A percentile compares a stretch with the other conserved stretches of the same genome.
phyloP scores from a whole-genome alignment of 1,140 invertebrate genomes.

The Bombus fervidus region DNA sequence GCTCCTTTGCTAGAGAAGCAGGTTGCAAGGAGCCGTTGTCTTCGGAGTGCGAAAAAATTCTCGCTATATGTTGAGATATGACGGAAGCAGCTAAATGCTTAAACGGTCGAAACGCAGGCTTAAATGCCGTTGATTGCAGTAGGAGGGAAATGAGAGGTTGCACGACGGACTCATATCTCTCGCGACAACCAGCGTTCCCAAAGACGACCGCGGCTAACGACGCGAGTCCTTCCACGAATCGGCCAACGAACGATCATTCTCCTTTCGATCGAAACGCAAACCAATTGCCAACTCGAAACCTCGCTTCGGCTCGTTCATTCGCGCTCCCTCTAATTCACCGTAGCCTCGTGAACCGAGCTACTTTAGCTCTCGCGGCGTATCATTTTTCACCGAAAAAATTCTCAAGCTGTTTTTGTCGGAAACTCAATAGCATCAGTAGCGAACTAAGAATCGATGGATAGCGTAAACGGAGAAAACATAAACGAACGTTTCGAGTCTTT shows the following conservation, averaged over 20 bases:
- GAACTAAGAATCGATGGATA: no score
- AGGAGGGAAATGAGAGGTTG: constrained; percentile 78
- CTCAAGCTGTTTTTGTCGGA: no score
- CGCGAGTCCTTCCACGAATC: constrained; percentile 35
- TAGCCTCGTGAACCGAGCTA: no score
- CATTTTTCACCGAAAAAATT: no score
- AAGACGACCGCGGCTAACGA: constrained; percentile 9
- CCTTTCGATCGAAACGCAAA: neutral
- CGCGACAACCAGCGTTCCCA: constrained; percentile 3
- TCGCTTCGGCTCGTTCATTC: neutral
- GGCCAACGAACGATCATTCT: constrained; percentile 1
- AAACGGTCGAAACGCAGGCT: constrained; percentile 73
- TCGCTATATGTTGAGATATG: constrained; percentile 53
- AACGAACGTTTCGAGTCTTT: no score
- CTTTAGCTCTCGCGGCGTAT: no score
- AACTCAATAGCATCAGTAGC: no score
- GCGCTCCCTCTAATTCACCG: no score
- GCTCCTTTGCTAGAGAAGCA: neutral
- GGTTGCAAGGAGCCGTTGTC: neutral
- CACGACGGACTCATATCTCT: constrained; percentile 54
- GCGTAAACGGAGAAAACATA: no score
- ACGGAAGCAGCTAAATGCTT: constrained; percentile 78
- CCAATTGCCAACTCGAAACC: neutral
- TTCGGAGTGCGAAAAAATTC: constrained; percentile 38
- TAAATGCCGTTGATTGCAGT: constrained; percentile 77